Evolutionary conservation across 2,888 invertebrate genomes (phyloP).

Genomic region (Idaea straminata): DNA sequence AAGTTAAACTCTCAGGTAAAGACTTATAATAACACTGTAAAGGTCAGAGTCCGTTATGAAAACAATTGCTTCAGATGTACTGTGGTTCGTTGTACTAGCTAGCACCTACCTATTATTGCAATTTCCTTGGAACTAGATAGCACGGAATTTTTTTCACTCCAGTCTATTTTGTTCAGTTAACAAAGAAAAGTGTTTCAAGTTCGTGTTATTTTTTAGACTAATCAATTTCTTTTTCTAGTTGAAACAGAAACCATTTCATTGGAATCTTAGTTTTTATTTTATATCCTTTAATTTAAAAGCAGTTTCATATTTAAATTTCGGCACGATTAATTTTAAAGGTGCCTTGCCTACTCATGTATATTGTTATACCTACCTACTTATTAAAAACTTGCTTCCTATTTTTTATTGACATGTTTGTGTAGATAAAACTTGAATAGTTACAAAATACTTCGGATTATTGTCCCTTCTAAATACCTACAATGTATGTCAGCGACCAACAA

Average conservation of each 20-base stretch:
- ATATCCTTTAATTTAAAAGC: not conserved
- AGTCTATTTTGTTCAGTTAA: not conserved
- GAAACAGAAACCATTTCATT: not conserved
- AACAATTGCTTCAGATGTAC: not conserved
- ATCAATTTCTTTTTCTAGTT: not conserved
- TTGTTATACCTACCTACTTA: not conserved
- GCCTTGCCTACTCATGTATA: not conserved
- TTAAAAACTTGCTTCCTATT: not conserved
- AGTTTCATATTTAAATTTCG: not conserved
- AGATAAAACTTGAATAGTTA: slow-evolving; percentile 2
- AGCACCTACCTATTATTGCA: not conserved
- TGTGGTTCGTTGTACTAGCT: not conserved
- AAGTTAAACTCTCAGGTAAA: not conserved
- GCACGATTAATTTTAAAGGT: not conserved
- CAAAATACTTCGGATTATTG: not conserved
- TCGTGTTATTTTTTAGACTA: not conserved
- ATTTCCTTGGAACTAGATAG: not conserved
- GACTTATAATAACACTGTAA: not conserved
- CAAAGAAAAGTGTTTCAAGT: not conserved
- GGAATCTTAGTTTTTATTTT: not conserved
- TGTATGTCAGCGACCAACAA: slow-evolving; percentile 24
- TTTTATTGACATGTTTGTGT: slow-evolving; percentile 5
- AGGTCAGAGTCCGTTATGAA: not conserved
- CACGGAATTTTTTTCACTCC: not conserved
- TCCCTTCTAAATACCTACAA: not conserved